phyloP scores from a whole-genome alignment of 2,888 invertebrate genomes.

The Ormyrus rosae region DNA sequence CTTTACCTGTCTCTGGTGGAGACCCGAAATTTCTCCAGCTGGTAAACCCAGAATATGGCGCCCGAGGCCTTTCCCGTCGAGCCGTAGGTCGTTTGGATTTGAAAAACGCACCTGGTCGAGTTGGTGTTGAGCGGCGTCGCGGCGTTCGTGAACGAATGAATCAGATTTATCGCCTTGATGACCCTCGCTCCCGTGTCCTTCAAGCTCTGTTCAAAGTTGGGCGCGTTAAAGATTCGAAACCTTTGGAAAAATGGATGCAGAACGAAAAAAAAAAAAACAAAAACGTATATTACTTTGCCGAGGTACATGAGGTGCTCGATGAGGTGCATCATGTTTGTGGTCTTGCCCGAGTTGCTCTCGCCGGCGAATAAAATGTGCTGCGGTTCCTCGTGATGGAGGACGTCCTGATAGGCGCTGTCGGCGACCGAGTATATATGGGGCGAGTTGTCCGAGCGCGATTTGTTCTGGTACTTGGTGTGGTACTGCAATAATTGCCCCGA shows the following conservation, averaged over 20 bases:
- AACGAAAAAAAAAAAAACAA: no score
- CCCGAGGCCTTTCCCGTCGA: constrained; percentile 93
- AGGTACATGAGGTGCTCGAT: constrained; percentile 89
- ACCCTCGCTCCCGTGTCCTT: constrained; percentile 81
- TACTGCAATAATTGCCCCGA: constrained; percentile 78
- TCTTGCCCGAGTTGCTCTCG: constrained; percentile 94
- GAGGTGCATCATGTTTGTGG: constrained; percentile 87
- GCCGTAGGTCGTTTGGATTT: constrained; percentile 89
- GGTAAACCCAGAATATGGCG: constrained; percentile 90
- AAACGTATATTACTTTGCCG: constrained; percentile 80
- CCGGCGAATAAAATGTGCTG: constrained; percentile 93
- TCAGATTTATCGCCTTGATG: constrained; percentile 82
- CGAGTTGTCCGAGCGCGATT: constrained; percentile 91
- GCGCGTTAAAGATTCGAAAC: not conserved
- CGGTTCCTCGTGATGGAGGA: constrained; percentile 90
- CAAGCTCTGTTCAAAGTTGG: constrained; percentile 65
- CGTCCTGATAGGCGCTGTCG: constrained; percentile 93
- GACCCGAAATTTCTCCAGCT: constrained; percentile 92
- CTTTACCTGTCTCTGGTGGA: constrained; percentile 86
- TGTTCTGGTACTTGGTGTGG: constrained; percentile 87
- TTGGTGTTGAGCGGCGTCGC: constrained; percentile 90
- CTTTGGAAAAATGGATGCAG: not conserved
- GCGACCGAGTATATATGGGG: constrained; percentile 94
- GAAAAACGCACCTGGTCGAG: constrained; percentile 89
- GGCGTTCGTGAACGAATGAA: constrained; percentile 89